Conservation (phyloP, 2,113 vertebrate species). For the Eonycteris spelaea region DNA sequence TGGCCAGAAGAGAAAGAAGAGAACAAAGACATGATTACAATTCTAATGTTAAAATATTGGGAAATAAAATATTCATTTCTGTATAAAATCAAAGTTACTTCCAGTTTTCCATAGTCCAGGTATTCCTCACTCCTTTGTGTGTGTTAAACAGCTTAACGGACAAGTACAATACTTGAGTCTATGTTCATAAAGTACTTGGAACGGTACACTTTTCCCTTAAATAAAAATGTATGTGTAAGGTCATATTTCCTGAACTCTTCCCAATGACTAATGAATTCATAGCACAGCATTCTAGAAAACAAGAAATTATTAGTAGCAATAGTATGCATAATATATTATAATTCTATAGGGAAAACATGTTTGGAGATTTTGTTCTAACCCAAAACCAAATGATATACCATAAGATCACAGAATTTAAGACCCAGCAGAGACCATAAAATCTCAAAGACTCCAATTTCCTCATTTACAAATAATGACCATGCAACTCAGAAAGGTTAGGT, state of each 20-base stretch:
- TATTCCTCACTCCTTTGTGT: background rate
- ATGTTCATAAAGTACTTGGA: background rate
- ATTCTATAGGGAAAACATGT: background rate
- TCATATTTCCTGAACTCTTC: background rate
- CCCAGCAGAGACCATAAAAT: background rate
- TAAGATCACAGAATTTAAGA: conserved; percentile 2
- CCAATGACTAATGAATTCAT: background rate
- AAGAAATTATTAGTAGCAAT: background rate
- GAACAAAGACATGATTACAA: conserved; percentile 30
- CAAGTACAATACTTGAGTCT: background rate
- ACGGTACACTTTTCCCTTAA: background rate
- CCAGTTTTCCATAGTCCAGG: background rate
- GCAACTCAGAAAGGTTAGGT: background rate
- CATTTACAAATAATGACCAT: background rate
- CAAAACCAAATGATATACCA: background rate
- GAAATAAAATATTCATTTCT: background rate
- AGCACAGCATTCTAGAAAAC: background rate
- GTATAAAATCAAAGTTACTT: conserved; percentile 30
- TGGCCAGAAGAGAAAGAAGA: conserved; percentile 11
- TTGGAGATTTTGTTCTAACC: background rate
- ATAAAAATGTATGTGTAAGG: background rate
- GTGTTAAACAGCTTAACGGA: background rate
- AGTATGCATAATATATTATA: background rate
- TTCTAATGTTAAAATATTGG: conserved; percentile 24
- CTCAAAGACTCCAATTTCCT: background rate